These are phyloP conservation scores for Clusia tigrina DNA, from an alignment of 2,888 invertebrate species.

Conservation along the genomic window DNA sequence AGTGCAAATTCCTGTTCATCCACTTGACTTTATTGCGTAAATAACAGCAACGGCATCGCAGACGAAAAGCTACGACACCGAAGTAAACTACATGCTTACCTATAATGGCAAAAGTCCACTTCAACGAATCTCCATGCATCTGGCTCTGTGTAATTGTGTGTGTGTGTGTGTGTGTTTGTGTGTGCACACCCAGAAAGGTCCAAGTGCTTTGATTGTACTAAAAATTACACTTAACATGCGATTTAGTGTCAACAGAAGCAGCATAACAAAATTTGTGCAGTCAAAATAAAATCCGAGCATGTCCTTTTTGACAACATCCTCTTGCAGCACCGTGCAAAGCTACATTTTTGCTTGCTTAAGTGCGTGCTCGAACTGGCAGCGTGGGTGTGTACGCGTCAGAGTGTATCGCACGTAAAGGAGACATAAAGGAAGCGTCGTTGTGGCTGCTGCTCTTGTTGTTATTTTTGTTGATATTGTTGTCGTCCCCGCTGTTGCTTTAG, in stretches of 20 bases:
- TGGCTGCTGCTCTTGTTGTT: slow-evolving; percentile 13
- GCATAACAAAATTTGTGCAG: slow-evolving; percentile 14
- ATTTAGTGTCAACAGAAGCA: slow-evolving; percentile 31
- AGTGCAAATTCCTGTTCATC: slow-evolving; percentile 23
- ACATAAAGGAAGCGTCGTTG: slow-evolving; percentile 19
- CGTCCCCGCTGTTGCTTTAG: neutral
- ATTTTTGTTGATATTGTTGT: neutral
- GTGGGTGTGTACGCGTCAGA: neutral
- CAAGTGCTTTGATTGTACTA: slow-evolving; percentile 22
- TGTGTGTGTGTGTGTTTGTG: no score
- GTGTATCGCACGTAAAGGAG: slow-evolving; percentile 7
- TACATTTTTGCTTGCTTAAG: slow-evolving; percentile 22
- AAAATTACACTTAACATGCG: slow-evolving; percentile 18
- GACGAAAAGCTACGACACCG: neutral
- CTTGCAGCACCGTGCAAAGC: slow-evolving; percentile 13
- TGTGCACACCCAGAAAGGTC: neutral
- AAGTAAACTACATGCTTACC: neutral
- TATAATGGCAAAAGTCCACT: neutral
- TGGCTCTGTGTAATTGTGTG: no score
- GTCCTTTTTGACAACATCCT: slow-evolving; percentile 20
- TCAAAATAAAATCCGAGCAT: slow-evolving; percentile 19
- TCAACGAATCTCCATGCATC: no score
- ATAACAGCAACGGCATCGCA: neutral
- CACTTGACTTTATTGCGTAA: slow-evolving; percentile 24
- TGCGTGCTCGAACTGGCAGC: neutral